A percentile compares a stretch with the other conserved stretches of the same genome.
These are phyloP conservation scores for Oscarella lobularis DNA, from an alignment of 37 sponge, comb jelly and placozoan genomes.

Conservation along the genomic window DNA sequence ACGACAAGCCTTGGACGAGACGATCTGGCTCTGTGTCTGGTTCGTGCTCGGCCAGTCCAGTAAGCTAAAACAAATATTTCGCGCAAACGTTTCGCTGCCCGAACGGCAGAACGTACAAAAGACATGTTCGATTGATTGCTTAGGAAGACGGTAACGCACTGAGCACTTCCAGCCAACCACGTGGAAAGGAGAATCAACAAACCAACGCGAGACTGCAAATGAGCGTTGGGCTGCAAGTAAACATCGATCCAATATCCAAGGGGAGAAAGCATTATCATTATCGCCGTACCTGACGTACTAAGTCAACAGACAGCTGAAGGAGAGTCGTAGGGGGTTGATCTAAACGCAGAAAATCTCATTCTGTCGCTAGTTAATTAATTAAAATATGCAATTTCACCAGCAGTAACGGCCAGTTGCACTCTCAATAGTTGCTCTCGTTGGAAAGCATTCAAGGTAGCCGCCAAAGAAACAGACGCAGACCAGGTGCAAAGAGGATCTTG, in stretches of 20 bases:
- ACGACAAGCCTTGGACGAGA: conserved; percentile 50
- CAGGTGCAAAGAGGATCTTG: conserved; percentile 53
- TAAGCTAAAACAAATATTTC: conserved; percentile 19
- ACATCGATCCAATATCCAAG: background rate
- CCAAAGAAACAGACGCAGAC: conserved; percentile 48
- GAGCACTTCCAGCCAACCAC: conserved; percentile 59
- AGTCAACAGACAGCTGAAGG: background rate
- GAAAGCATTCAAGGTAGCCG: conserved; percentile 28
- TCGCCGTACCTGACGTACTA: background rate
- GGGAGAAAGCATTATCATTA: conserved; percentile 1
- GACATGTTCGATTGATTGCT: conserved; percentile 47
- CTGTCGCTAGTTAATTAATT: too few relatives aligned
- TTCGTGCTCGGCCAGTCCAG: conserved; percentile 40
- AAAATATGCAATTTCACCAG: conserved; percentile 4
- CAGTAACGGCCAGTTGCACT: conserved; percentile 73
- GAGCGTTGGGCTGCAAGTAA: conserved; percentile 14
- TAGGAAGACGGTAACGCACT: conserved; percentile 64
- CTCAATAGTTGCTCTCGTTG: conserved; percentile 64
- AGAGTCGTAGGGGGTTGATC: background rate
- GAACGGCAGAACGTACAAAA: conserved; percentile 21
- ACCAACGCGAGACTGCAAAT: conserved; percentile 44
- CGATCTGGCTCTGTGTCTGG: conserved; percentile 38
- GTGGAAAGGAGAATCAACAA: conserved; percentile 59
- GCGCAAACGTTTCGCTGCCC: background rate
- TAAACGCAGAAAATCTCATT: too few relatives aligned